Percentiles rank a stretch among this genome's conserved stretches.
These are phyloP conservation scores for Vulpes lagopus DNA, from an alignment of 2,113 vertebrate species.

Conservation along the genomic window DNA sequence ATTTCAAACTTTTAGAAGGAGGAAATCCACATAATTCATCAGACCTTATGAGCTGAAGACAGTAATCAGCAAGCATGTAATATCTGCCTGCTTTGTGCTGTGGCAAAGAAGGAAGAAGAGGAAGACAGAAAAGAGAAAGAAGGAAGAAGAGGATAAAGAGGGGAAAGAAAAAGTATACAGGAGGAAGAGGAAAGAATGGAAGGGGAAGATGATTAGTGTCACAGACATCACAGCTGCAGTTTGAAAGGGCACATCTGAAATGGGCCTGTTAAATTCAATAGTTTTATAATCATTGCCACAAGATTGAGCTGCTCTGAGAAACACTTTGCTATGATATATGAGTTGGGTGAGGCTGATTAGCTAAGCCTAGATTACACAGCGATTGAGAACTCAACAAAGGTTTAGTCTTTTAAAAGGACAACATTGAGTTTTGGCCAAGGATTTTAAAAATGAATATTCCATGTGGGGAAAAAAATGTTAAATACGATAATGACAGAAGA, in stretches of 20 bases:
- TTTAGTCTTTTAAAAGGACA: slow-evolving; percentile 68
- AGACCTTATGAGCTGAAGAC: neutral
- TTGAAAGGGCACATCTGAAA: slow-evolving; percentile 48
- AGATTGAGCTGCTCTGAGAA: slow-evolving; percentile 38
- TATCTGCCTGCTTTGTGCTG: neutral
- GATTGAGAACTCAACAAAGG: slow-evolving; percentile 57
- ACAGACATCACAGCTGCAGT: neutral
- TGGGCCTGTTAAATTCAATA: neutral
- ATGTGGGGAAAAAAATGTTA: slow-evolving; percentile 48
- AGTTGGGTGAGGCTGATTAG: slow-evolving; percentile 44
- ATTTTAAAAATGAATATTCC: slow-evolving; percentile 73
- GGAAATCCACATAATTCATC: neutral
- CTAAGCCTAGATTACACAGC: slow-evolving; percentile 11
- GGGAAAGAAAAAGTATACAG: neutral
- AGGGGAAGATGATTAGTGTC: neutral
- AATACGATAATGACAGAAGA: slow-evolving; percentile 61
- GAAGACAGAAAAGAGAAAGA: neutral
- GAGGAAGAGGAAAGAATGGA: neutral
- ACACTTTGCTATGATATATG: neutral
- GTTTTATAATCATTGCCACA: slow-evolving; percentile 21
- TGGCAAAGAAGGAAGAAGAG: neutral
- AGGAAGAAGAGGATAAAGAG: neutral
- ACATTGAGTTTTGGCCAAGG: slow-evolving; percentile 59
- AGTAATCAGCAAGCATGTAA: neutral
- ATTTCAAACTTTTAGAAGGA: neutral